These are phyloP conservation scores for Odocoileus hemionus DNA, from an alignment of 2,113 vertebrate genomes.

Conservation along the genomic window DNA sequence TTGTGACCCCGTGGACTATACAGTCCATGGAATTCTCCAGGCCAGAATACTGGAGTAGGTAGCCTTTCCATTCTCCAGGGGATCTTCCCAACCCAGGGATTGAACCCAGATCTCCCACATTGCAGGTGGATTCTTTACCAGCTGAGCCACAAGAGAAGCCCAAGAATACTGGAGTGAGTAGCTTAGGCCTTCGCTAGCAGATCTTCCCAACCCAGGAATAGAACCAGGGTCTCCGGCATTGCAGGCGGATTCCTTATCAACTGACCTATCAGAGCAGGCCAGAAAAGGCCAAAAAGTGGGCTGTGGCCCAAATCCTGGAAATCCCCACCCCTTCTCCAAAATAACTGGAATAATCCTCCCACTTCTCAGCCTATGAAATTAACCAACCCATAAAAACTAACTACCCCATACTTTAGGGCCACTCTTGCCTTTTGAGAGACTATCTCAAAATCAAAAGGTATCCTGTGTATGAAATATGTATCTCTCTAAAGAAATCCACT, in stretches of 20 bases:
- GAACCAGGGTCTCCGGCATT: background rate
- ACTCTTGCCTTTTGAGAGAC: background rate
- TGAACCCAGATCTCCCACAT: background rate
- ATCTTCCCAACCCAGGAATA: background rate
- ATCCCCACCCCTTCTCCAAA: background rate
- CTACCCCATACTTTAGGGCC: background rate
- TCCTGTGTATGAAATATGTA: background rate
- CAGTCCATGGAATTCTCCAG: background rate
- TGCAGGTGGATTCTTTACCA: background rate
- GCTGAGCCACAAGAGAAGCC: background rate
- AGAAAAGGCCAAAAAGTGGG: background rate
- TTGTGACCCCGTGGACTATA: background rate
- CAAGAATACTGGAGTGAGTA: background rate
- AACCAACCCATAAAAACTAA: background rate
- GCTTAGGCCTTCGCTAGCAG: background rate
- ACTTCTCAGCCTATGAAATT: background rate
- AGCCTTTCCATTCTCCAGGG: background rate
- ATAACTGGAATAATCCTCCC: background rate
- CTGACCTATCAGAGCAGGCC: background rate
- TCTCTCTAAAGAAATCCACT: background rate
- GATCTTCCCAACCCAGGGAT: background rate
- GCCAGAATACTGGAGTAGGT: background rate
- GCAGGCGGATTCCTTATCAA: background rate
- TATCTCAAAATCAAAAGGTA: background rate
- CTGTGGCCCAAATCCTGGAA: background rate